These are phyloP conservation scores for Nixonia krombeini DNA, from an alignment of 1,140 invertebrate species.

Conservation along the genomic window DNA sequence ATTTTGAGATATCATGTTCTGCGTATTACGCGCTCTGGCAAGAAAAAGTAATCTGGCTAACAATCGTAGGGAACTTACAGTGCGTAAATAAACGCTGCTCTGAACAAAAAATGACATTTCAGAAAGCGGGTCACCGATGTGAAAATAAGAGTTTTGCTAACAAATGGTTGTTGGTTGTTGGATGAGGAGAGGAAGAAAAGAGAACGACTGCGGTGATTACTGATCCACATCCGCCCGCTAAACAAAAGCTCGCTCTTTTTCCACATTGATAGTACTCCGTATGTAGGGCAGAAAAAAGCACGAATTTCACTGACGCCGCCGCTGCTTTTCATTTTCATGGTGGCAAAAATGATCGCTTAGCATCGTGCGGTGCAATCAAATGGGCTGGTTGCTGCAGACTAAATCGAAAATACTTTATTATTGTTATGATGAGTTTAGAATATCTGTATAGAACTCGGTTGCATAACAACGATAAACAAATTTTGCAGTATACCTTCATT, in stretches of 20 bases:
- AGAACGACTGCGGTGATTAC: slow-evolving; percentile 48
- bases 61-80: too few species aligned
- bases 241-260: slow-evolving; percentile 47
- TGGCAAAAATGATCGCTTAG: slow-evolving; percentile 21
- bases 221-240: slow-evolving; percentile 48
- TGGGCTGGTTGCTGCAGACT: too few species aligned
- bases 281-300: slow-evolving; percentile 18
- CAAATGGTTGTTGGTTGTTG: slow-evolving; percentile 17
- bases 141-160: slow-evolving; percentile 22
- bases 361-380: slow-evolving; percentile 5
- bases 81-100: too few species aligned
- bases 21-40: too few species aligned
- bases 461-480: too few species aligned
- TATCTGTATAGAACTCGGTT: too few species aligned
- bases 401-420: background rate
- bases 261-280: slow-evolving; percentile 19
- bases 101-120: too few species aligned
- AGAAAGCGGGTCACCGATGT: background rate
- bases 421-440: too few species aligned
- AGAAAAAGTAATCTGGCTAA: too few species aligned
- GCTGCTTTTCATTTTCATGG: slow-evolving; percentile 18
- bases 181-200: slow-evolving; percentile 25
- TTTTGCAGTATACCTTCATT: too few species aligned
- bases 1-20: too few species aligned
- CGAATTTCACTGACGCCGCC: slow-evolving; percentile 19